Evolutionary conservation across 2,888 invertebrate species (phyloP), one percentile per base, ranked within the genome.

Genomic region (Orchesella flavescens): DNA sequence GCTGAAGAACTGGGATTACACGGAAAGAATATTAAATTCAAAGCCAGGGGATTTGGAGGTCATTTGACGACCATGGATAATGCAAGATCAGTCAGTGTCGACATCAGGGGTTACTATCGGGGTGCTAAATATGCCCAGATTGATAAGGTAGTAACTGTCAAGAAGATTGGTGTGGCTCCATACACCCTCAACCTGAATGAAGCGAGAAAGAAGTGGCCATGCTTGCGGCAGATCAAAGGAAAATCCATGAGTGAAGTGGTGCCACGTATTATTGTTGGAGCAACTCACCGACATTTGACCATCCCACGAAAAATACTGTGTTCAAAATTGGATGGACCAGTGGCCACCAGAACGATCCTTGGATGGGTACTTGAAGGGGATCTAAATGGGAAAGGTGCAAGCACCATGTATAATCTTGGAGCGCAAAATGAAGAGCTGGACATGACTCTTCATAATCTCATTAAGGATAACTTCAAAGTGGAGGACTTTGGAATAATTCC

Each of bases 401-500:
- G 17, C 2, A 57, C 57, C 5, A 57, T n/a, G n/a, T 17, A n/a
- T 17, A 4, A 57, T 21, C 21, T n/a, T 1, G n/a, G 49, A 10
- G 15, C 53, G 1, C 49, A 44, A 49, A 4, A 61, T 17, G 63
- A 74, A 5, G 12, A 55, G 15, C n/a, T 74, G 15, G 5, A 74
- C n/a, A 1, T 34, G 34, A 34, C 34, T 4, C 2, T 34, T 2
- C 34, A 34, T 7, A 34, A 24, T 1, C 24, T 76, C 5, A 53
- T 76, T 9, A 76, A 17, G n/a, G 19, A 23, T 0, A 43, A 4
- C 12, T 68, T 68, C 23, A 19, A 21, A 1, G 21, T 7, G 0
- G 63, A 76, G 15, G 15, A 65, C 21, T 76, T 76, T 76, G 76
- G 76, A 12, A 23, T 76, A 0, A 34, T 7, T 4, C 34, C 21